These are phyloP conservation scores for Zele albiditarsus DNA, from an alignment of 2,888 invertebrate species.

Conservation along the genomic window DNA sequence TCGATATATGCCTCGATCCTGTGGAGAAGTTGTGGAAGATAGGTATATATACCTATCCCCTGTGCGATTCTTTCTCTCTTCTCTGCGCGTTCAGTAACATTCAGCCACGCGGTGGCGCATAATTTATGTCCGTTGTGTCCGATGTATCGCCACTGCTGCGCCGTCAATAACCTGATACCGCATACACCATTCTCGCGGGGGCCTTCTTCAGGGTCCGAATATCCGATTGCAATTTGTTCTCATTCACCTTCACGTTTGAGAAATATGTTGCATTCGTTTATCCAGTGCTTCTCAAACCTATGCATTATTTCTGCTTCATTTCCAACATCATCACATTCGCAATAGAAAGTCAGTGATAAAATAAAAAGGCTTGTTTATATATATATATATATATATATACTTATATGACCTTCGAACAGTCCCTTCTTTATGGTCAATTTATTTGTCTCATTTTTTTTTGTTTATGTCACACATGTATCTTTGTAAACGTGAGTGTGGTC, in stretches of 20 bases:
- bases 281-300: slow-evolving; percentile 2
- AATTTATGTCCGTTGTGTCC: slow-evolving; percentile 62
- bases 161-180: slow-evolving; percentile 67
- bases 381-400: neutral
- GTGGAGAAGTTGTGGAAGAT: slow-evolving; percentile 6
- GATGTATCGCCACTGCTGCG: slow-evolving; percentile 62
- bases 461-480: neutral
- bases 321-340: too few relatives aligned
- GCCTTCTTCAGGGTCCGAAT: slow-evolving; percentile 62
- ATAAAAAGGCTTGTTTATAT: too few relatives aligned
- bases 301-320: too few relatives aligned
- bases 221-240: slow-evolving; percentile 68
- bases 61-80: slow-evolving; percentile 34
- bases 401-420: neutral
- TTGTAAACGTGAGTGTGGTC: neutral
- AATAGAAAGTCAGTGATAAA: too few relatives aligned
- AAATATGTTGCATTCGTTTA: slow-evolving; percentile 1
- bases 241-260: neutral
- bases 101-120: slow-evolving; percentile 38
- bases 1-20: slow-evolving; percentile 39
- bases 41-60: neutral
- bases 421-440: slow-evolving; percentile 4
- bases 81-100: neutral
- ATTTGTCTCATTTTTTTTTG: neutral
- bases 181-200: slow-evolving; percentile 55